phyloP scores from a whole-genome alignment of 2,888 invertebrate genomes.

The Omphaloscelis lunosa region DNA sequence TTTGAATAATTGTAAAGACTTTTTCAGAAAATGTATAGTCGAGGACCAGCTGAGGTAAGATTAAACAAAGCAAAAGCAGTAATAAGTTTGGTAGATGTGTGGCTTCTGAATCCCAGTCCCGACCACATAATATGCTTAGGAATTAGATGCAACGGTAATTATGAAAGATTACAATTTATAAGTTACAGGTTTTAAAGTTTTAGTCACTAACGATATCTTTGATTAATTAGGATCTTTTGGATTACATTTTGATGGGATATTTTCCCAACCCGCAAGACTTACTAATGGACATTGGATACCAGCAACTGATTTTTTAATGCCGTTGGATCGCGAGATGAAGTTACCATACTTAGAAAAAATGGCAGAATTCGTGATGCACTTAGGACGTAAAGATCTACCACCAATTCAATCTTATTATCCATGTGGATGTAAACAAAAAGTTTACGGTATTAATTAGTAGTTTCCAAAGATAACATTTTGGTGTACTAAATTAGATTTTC shows the following conservation, averaged over 20 bases:
- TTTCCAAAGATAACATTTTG: neutral
- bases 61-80: slow-evolving; percentile 83
- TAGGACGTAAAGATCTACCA: slow-evolving; percentile 77
- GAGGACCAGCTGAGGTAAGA: slow-evolving; percentile 14
- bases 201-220: slow-evolving; percentile 19
- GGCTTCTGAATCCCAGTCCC: slow-evolving; percentile 84
- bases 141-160: slow-evolving; percentile 88
- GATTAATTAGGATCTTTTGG: slow-evolving; percentile 87
- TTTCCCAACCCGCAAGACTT: slow-evolving; percentile 90
- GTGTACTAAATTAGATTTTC: too few relatives aligned
- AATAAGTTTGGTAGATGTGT: slow-evolving; percentile 86
- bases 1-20: neutral
- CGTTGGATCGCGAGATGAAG: slow-evolving; percentile 82
- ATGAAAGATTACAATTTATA: neutral
- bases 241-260: slow-evolving; percentile 87
- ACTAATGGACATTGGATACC: slow-evolving; percentile 86
- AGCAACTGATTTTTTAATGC: slow-evolving; percentile 78
- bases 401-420: slow-evolving; percentile 72
- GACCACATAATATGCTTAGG: slow-evolving; percentile 89
- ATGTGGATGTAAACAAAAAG: slow-evolving; percentile 76
- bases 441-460: slow-evolving; percentile 33
- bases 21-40: slow-evolving; percentile 48
- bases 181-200: neutral
- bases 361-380: slow-evolving; percentile 74
- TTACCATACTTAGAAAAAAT: slow-evolving; percentile 81